phyloP scores from a whole-genome alignment of 2,797 vertebrate genomes.

The Syngnathus acus region DNA sequence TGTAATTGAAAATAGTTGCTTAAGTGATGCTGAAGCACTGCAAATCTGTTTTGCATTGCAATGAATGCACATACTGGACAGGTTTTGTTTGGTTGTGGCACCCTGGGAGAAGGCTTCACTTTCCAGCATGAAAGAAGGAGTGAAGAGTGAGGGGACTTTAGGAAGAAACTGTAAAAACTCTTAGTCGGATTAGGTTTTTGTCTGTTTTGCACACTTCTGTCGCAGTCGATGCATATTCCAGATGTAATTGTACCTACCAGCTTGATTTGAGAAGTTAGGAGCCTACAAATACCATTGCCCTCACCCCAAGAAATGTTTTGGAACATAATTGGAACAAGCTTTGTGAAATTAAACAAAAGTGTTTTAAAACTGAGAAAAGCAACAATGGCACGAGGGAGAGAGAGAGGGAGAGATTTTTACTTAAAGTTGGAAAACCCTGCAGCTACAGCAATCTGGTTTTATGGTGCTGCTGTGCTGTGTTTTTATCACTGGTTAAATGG shows the following conservation, averaged over 20 bases:
- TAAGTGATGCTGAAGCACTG: conserved; percentile 57
- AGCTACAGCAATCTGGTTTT: conserved; percentile 7
- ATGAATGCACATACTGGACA: conserved; percentile 58
- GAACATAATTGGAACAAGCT: neutral
- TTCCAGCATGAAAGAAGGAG: conserved; percentile 50
- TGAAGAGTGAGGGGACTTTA: conserved; percentile 36
- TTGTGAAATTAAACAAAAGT: neutral
- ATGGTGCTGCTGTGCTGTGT: conserved; percentile 14
- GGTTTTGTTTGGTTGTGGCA: conserved; percentile 61
- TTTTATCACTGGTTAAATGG: conserved; percentile 23
- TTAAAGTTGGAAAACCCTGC: neutral
- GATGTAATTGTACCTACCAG: conserved; percentile 13
- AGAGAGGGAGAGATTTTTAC: neutral
- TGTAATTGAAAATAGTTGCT: conserved; percentile 69
- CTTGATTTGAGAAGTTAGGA: conserved; percentile 9
- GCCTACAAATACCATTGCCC: conserved; percentile 5
- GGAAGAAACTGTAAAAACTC: conserved; percentile 23
- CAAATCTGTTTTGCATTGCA: conserved; percentile 66
- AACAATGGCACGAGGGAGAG: neutral
- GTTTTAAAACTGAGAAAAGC: neutral
- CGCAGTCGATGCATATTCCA: conserved; percentile 23
- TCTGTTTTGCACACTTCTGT: conserved; percentile 17
- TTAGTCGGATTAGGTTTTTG: conserved; percentile 21
- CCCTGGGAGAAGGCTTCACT: conserved; percentile 45
- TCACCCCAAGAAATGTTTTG: too few relatives aligned